Conservation (phyloP, 1,140 invertebrate genomes). For the Onthophagus taurus region DNA sequence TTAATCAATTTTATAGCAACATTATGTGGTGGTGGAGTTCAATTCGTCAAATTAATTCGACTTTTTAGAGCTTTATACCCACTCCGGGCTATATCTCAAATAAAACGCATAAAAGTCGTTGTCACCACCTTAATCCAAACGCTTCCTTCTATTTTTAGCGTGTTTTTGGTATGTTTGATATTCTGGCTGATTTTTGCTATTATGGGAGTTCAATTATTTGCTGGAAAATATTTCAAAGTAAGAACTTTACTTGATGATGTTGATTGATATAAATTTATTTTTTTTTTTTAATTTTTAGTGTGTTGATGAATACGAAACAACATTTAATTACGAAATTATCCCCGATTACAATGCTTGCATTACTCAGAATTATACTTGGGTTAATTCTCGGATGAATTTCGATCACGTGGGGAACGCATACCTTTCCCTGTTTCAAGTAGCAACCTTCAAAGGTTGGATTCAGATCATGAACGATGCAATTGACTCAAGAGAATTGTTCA, state of each 20-base stretch:
- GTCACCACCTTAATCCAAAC: slow-evolving; percentile 91
- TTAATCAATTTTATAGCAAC: slow-evolving; percentile 95
- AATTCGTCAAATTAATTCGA: slow-evolving; percentile 97
- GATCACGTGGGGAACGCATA: slow-evolving; percentile 97
- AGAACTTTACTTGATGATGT: slow-evolving; percentile 23
- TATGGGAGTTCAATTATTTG: slow-evolving; percentile 83
- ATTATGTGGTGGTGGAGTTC: slow-evolving; percentile 85
- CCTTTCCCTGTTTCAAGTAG: slow-evolving; percentile 95
- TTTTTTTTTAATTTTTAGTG: slow-evolving; percentile 54
- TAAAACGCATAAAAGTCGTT: slow-evolving; percentile 96
- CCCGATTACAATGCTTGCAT: slow-evolving; percentile 74
- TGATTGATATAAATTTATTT: background rate
- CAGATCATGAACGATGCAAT: slow-evolving; percentile 97
- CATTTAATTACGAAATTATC: slow-evolving; percentile 75
- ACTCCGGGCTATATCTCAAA: slow-evolving; percentile 90
- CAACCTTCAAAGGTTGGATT: slow-evolving; percentile 92
- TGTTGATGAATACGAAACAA: slow-evolving; percentile 72
- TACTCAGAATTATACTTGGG: slow-evolving; percentile 87
- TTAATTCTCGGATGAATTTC: slow-evolving; percentile 95
- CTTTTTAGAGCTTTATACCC: slow-evolving; percentile 89
- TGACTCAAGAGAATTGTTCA: slow-evolving; percentile 81
- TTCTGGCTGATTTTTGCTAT: slow-evolving; percentile 90
- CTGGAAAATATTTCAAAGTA: slow-evolving; percentile 86
- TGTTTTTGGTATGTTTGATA: slow-evolving; percentile 79
- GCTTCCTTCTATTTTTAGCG: slow-evolving; percentile 93